Conservation (phyloP, 2,113 vertebrate species). For the Leptodactylus fuscus region DNA sequence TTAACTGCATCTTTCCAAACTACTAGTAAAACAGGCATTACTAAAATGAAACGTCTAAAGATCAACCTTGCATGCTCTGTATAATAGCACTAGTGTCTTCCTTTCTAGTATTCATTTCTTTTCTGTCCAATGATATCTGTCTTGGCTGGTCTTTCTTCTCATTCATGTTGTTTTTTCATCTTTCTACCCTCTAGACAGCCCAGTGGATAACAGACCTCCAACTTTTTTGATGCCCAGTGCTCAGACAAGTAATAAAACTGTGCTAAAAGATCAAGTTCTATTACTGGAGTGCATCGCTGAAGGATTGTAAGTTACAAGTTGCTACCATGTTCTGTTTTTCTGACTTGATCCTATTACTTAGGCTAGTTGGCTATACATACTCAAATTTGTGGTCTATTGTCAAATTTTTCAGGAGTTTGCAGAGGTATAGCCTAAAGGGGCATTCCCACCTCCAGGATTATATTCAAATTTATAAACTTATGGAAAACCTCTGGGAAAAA, state of each 20-base stretch:
- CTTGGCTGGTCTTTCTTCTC: no score
- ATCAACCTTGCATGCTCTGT: slow-evolving; percentile 9
- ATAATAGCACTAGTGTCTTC: not conserved
- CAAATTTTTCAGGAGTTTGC: no score
- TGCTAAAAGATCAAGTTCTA: slow-evolving; percentile 88
- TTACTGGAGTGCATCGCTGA: slow-evolving; percentile 94
- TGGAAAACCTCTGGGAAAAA: no score
- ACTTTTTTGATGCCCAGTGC: slow-evolving; percentile 85
- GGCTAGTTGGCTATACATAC: not conserved
- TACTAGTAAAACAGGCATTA: not conserved
- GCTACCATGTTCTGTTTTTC: no score
- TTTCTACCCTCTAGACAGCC: slow-evolving; percentile 78
- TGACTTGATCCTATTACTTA: not conserved
- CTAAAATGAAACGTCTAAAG: not conserved
- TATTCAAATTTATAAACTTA: no score
- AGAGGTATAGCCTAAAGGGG: no score
- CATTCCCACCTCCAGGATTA: no score
- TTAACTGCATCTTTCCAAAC: not conserved
- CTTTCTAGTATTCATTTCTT: slow-evolving; percentile 22
- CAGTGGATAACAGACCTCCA: slow-evolving; percentile 83
- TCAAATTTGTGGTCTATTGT: no score
- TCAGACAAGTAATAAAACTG: slow-evolving; percentile 83
- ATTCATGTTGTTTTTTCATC: not conserved
- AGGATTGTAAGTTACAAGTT: slow-evolving; percentile 87
- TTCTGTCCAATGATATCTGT: slow-evolving; percentile 3